These are phyloP conservation scores for Spodoptera exigua DNA, from an alignment of 2,888 invertebrate genomes.

Conservation along the genomic window DNA sequence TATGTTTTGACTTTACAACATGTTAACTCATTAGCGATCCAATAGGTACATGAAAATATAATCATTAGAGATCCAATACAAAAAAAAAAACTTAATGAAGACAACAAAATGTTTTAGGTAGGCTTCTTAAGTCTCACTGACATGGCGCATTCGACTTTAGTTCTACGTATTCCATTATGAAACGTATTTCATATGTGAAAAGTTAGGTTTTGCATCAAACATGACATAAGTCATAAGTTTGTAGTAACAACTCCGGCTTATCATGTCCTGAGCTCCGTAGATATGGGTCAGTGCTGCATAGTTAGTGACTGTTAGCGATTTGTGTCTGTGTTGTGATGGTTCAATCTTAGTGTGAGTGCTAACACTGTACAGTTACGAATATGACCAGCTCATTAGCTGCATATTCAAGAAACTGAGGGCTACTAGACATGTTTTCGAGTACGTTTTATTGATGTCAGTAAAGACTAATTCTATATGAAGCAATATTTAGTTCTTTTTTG, in stretches of 20 bases:
- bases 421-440: not conserved
- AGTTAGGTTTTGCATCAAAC: slow-evolving; percentile 19
- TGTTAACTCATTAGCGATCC: no score
- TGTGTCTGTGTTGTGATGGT: slow-evolving; percentile 13
- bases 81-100: no score
- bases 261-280: slow-evolving; percentile 29
- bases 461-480: no score
- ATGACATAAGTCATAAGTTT: slow-evolving; percentile 33
- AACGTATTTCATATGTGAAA: not conserved
- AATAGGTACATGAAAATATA: no score
- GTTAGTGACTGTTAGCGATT: slow-evolving; percentile 43
- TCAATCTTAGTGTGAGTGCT: slow-evolving; percentile 12
- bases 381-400: slow-evolving; percentile 38
- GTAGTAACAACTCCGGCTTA: slow-evolving; percentile 44
- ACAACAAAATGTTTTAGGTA: no score
- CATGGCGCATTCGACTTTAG: no score
- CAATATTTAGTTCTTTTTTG: no score
- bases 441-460: no score
- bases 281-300: slow-evolving; percentile 45
- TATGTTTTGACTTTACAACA: no score
- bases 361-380: slow-evolving; percentile 6
- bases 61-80: no score
- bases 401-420: slow-evolving; percentile 18
- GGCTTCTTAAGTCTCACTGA: no score
- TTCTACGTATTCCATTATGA: not conserved